Conservation (phyloP, 2,888 invertebrate genomes). For the Drosophila formosana region DNA sequence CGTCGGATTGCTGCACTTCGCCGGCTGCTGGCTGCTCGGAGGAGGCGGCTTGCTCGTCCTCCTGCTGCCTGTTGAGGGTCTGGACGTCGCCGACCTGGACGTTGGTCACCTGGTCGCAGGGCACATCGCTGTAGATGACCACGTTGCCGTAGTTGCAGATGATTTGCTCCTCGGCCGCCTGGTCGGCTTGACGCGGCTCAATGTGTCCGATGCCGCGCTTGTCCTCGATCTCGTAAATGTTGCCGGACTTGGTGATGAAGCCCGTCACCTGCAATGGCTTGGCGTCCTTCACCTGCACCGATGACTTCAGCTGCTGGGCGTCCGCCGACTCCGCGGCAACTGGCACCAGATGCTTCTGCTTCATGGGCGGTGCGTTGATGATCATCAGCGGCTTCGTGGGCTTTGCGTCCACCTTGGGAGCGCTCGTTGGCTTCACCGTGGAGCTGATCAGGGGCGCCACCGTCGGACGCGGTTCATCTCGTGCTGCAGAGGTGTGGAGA, state of each 20-base stretch:
- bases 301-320: conserved; percentile 18
- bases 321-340: conserved; percentile 29
- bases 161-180: conserved; percentile 50
- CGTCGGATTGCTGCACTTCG: background rate
- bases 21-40: conserved; percentile 11
- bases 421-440: conserved; percentile 57
- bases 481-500: conserved; percentile 18
- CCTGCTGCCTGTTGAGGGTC: conserved; percentile 26
- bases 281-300: conserved; percentile 43
- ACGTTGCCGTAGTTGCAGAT: conserved; percentile 81
- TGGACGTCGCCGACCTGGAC: conserved; percentile 61
- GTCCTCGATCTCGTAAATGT: conserved; percentile 79
- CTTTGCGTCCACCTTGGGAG: conserved; percentile 44
- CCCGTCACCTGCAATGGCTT: conserved; percentile 77
- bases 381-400: conserved; percentile 67
- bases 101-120: conserved; percentile 75
- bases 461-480: conserved; percentile 59
- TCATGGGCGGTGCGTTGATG: conserved; percentile 71
- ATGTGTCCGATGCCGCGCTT: conserved; percentile 72
- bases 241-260: conserved; percentile 79
- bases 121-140: conserved; percentile 82
- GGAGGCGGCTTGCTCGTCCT: conserved; percentile 6
- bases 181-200: conserved; percentile 69
- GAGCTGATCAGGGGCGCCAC: conserved; percentile 62
- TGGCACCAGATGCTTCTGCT: conserved; percentile 56